A percentile compares a stretch with the other conserved stretches of the same genome.
phyloP scores from a whole-genome alignment of 2,888 invertebrate species.

The Eledona agricola region DNA sequence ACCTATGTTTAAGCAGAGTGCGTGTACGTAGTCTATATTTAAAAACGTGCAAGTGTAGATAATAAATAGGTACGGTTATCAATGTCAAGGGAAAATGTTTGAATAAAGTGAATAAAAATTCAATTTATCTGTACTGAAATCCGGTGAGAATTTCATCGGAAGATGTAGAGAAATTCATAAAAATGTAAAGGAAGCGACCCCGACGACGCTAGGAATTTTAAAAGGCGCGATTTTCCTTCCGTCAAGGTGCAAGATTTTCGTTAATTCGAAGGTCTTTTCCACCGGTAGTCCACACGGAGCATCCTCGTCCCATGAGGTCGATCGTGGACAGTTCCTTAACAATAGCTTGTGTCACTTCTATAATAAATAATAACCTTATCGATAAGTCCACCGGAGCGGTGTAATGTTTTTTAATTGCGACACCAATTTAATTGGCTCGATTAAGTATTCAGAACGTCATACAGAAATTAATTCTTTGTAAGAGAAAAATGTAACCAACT shows the following conservation, averaged over 20 bases:
- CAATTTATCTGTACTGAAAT: too few relatives aligned
- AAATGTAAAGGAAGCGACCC: too few relatives aligned
- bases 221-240: conserved; percentile 7
- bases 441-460: conserved; percentile 10
- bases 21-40: too few relatives aligned
- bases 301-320: conserved; percentile 22
- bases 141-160: too few relatives aligned
- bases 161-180: too few relatives aligned
- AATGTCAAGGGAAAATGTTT: too few relatives aligned
- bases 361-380: conserved; percentile 5
- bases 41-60: too few relatives aligned
- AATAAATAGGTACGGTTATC: too few relatives aligned
- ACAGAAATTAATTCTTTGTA: conserved; percentile 10
- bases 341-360: conserved; percentile 3
- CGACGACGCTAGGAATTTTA: conserved; percentile 1
- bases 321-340: conserved; percentile 6
- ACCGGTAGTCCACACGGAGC: conserved; percentile 10
- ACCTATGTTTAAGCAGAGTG: too few relatives aligned
- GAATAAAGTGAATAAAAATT: too few relatives aligned
- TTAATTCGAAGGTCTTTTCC: conserved; percentile 2
- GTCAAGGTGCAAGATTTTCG: conserved; percentile 7
- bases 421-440: neutral
- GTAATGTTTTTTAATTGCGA: conserved; percentile 10
- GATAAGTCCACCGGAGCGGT: conserved; percentile 2
- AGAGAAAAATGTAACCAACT: conserved; percentile 15